Evolutionary conservation across 1,140 invertebrate species (phyloP), one percentile per base, ranked within the genome.

Genomic region (Hypothenemus hampei): DNA sequence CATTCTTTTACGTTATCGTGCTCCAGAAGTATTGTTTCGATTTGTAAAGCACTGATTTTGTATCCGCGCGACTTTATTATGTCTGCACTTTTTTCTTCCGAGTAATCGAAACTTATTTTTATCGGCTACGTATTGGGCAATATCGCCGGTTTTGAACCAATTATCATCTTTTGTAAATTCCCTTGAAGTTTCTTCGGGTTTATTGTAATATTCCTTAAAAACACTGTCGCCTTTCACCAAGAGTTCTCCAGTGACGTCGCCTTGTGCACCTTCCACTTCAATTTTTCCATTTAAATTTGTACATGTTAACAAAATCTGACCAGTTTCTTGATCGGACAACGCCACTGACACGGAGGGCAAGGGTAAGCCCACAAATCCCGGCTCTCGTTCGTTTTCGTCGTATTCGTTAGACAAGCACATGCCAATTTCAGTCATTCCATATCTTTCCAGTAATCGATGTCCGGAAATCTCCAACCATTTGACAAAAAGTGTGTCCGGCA

Each of bases 401-500:
- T 92, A 78, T 1, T 85, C 79, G 74, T 93, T 93, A n/a, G 89
- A 87, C 11, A 95, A 72, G 21, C 85, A 86, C 84, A 95, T 89
- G 21, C 91, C 91, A 39, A 86, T 85, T 75, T 95, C 92, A 7
- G 89, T 87, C 90, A 94, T 93, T n/a, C 93, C 92, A 71, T 93
- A 95, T 56, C 91, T 78, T 70, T 95, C 92, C 10, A 95, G 71
- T 2, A 95, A 75, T 29, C 76, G 73, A 67, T 92, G 86, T 1
- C 91, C 91, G 1, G 88, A 91, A 52, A 94, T 86, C 68, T 85
- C 75, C 64, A 86, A 78, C 91, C 91, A 94, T 64, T 81, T 76
- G 26, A 86, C 73, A 64, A 89, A 84, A 10, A 93, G 73, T 4
- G 85, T 80, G 21, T 77, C 75, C 4, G 91, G 89, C 39, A 95